Conservation (phyloP, 1,140 invertebrate genomes). For the Papilio polytes region DNA sequence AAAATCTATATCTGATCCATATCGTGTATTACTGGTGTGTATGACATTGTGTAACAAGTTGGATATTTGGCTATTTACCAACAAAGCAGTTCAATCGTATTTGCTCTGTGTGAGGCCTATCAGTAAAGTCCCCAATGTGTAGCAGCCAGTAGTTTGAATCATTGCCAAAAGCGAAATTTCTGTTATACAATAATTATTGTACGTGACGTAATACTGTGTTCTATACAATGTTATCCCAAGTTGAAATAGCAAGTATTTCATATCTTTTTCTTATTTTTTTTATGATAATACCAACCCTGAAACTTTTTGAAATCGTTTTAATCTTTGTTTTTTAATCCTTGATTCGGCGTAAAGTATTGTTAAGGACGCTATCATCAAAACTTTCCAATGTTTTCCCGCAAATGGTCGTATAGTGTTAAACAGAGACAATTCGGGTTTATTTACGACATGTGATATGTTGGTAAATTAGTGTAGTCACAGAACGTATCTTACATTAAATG, state of each 20-base stretch:
- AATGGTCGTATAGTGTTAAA: background rate
- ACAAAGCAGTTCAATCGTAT: slow-evolving; percentile 1
- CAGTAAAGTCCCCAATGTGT: slow-evolving; percentile 11
- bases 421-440: background rate
- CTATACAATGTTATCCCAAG: background rate
- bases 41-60: slow-evolving; percentile 25
- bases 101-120: slow-evolving; percentile 22
- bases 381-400: background rate
- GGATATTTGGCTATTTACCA: slow-evolving; percentile 22
- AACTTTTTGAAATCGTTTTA: too few species aligned
- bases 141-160: slow-evolving; percentile 11
- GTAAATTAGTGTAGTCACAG: slow-evolving; percentile 16
- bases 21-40: slow-evolving; percentile 3
- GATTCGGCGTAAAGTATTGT: too few species aligned
- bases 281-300: too few species aligned
- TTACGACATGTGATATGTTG: slow-evolving; percentile 23
- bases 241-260: background rate
- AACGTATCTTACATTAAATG: slow-evolving; percentile 18
- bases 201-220: slow-evolving; percentile 1
- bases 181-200: slow-evolving; percentile 23
- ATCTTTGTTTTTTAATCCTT: too few species aligned
- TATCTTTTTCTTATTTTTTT: background rate
- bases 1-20: too few species aligned
- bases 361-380: background rate
- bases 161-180: slow-evolving; percentile 15